Evolutionary conservation across 2,797 vertebrate genomes (phyloP).

Genomic region (Masticophis lateralis): DNA sequence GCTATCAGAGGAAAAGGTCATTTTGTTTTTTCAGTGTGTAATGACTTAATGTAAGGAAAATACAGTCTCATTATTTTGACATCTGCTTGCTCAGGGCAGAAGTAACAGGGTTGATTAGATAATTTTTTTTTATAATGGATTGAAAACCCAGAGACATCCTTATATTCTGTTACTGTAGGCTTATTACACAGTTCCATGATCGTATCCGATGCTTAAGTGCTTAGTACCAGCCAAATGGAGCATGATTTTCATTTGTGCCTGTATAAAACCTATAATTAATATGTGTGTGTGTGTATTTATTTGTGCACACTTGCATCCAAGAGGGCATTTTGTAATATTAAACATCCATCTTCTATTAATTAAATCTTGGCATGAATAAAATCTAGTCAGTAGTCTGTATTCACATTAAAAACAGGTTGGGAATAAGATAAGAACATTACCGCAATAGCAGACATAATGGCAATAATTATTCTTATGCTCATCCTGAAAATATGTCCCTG

Average conservation of each 20-base stretch:
- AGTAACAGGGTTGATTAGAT: neutral
- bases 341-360: neutral
- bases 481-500: neutral
- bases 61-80: neutral
- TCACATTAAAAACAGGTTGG: neutral
- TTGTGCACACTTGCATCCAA: neutral
- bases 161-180: neutral
- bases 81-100: neutral
- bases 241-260: constrained; percentile 1
- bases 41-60: neutral
- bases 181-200: neutral
- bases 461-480: neutral
- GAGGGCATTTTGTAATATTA: neutral
- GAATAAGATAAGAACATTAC: neutral
- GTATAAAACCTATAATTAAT: neutral
- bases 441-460: neutral
- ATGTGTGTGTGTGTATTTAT: neutral
- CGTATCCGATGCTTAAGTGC: neutral
- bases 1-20: neutral
- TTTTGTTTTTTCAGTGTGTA: neutral
- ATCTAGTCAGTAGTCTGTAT: neutral
- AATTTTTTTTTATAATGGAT: neutral
- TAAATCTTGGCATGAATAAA: constrained; percentile 3
- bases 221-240: neutral
- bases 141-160: neutral